These are phyloP conservation scores for Nemotelus pantherinus DNA, from an alignment of 2,888 invertebrate species.

Conservation along the genomic window DNA sequence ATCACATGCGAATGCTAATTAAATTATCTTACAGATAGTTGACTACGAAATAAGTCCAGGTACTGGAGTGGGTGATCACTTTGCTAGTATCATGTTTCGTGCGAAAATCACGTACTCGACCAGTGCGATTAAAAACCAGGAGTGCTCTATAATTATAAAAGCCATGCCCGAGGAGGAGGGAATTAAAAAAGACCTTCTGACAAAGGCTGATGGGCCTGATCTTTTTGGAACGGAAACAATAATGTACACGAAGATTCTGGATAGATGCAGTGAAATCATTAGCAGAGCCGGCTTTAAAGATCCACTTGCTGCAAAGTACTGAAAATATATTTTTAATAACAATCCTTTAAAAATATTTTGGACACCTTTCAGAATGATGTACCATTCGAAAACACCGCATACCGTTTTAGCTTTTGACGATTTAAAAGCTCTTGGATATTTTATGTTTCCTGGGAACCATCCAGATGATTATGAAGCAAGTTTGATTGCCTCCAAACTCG, in stretches of 20 bases:
- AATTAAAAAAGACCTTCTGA: slow-evolving; percentile 29
- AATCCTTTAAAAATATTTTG: too few species aligned
- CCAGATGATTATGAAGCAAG: background rate
- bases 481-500: slow-evolving; percentile 1
- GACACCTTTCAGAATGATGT: background rate
- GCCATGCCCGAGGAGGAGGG: slow-evolving; percentile 17
- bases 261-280: background rate
- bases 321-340: too few species aligned
- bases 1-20: too few species aligned
- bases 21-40: background rate
- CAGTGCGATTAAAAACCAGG: background rate
- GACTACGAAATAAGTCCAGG: slow-evolving; percentile 9
- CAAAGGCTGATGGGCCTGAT: too few species aligned
- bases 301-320: too few species aligned
- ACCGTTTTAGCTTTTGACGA: slow-evolving; percentile 12
- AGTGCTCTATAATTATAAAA: slow-evolving; percentile 17
- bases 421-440: background rate
- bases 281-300: too few species aligned
- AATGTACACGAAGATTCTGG: slow-evolving; percentile 17
- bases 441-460: background rate
- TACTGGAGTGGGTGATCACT: slow-evolving; percentile 23
- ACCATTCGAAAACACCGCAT: background rate
- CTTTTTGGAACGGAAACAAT: slow-evolving; percentile 15
- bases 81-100: slow-evolving; percentile 40
- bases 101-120: background rate